phyloP scores from a whole-genome alignment of 2,888 invertebrate genomes.

The Metacarcinus magister region DNA sequence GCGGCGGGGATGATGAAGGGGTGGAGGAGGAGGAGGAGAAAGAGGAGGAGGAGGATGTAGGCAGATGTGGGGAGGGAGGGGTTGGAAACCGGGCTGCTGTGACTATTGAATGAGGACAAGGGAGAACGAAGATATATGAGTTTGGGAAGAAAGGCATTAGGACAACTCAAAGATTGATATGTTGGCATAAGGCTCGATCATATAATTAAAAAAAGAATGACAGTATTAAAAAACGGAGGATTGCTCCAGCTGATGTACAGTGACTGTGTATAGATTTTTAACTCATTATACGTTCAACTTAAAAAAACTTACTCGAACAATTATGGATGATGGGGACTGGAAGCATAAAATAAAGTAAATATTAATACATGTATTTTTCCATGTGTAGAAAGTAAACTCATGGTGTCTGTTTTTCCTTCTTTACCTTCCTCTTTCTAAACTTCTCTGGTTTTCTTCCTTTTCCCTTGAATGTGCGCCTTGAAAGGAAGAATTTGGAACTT shows the following conservation, averaged over 20 bases:
- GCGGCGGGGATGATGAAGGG: neutral
- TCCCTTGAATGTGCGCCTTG: neutral
- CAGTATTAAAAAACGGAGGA: neutral
- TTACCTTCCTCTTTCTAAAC: neutral
- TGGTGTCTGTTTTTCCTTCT: slow-evolving; percentile 9
- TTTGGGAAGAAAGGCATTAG: neutral
- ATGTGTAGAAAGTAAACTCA: neutral
- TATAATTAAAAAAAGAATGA: neutral
- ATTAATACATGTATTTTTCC: neutral
- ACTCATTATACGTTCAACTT: neutral
- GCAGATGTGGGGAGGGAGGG: neutral
- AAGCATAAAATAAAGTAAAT: neutral
- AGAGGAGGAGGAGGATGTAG: neutral
- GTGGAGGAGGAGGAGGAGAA: neutral
- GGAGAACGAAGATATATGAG: neutral
- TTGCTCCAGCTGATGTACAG: neutral
- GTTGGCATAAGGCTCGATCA: neutral
- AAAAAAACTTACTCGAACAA: neutral
- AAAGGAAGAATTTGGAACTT: neutral
- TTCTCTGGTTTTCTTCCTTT: neutral
- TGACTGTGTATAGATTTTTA: neutral
- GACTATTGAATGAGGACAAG: slow-evolving; percentile 16
- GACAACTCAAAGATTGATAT: slow-evolving; percentile 8
- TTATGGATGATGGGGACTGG: neutral
- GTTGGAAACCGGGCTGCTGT: neutral